Percentiles rank a stretch among this genome's conserved stretches.
phyloP scores from a whole-genome alignment of 1,140 invertebrate species.

The Hyles vespertilio region DNA sequence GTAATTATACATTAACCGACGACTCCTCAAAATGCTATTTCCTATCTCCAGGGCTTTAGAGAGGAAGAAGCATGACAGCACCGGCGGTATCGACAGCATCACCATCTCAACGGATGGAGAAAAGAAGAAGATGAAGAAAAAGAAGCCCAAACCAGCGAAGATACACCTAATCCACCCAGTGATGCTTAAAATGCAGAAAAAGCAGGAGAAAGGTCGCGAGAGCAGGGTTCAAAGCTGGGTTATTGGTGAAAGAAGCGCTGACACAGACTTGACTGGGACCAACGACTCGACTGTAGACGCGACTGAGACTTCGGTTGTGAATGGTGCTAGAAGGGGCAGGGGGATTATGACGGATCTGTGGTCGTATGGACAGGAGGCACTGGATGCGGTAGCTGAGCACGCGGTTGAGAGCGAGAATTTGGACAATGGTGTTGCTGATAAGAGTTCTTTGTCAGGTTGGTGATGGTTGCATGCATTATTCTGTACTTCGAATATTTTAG shows the following conservation, averaged over 20 bases:
- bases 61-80: conserved; percentile 43
- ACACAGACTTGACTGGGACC: conserved; percentile 1
- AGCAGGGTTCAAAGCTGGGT: conserved; percentile 44
- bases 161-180: conserved; percentile 52
- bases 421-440: conserved; percentile 53
- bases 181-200: conserved; percentile 33
- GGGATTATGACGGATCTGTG: conserved; percentile 48
- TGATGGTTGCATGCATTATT: conserved; percentile 24
- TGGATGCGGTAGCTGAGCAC: conserved; percentile 58
- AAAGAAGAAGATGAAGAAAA: conserved; percentile 57
- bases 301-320: neutral
- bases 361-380: conserved; percentile 40
- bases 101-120: conserved; percentile 46
- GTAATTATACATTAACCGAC: too few relatives aligned
- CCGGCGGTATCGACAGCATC: conserved; percentile 47
- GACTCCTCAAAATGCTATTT: neutral
- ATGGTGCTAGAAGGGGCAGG: conserved; percentile 22
- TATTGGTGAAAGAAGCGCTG: conserved; percentile 33
- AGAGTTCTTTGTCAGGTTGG: conserved; percentile 56
- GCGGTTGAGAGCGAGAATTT: conserved; percentile 47
- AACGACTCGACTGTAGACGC: conserved; percentile 2
- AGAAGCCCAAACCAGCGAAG: conserved; percentile 52
- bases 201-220: conserved; percentile 46
- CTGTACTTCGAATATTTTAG: too few relatives aligned
- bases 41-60: conserved; percentile 39